Evolutionary conservation across 2,113 vertebrate species (phyloP).

Genomic region (Siniperca knerii): DNA sequence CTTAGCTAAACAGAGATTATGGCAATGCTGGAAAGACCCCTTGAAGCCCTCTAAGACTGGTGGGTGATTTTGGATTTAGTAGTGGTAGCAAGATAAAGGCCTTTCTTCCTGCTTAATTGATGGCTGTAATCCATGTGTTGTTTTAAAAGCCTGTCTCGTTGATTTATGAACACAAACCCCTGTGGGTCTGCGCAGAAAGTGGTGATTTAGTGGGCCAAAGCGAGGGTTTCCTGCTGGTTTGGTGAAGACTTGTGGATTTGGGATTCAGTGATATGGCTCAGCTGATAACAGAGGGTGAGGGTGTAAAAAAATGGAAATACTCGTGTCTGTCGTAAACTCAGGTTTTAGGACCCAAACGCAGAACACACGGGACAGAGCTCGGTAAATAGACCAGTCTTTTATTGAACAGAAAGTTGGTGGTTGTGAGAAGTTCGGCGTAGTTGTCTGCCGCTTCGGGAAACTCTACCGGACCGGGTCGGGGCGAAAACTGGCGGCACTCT

Average conservation of each 20-base stretch:
- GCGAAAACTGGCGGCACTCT: no score
- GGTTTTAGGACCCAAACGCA: no score
- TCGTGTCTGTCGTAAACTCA: no score
- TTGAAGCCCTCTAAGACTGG: constrained; percentile 65
- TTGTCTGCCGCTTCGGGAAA: no score
- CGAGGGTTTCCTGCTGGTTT: constrained; percentile 32
- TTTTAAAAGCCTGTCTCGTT: constrained; percentile 53
- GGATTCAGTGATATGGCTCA: neutral
- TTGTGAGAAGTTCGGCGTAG: no score
- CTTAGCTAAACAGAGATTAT: constrained; percentile 74
- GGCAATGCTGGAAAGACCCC: constrained; percentile 56
- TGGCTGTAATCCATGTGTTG: constrained; percentile 77
- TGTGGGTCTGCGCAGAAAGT: constrained; percentile 27
- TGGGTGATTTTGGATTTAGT: constrained; percentile 77
- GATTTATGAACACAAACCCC: constrained; percentile 52
- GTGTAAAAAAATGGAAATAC: neutral
- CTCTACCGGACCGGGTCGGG: no score
- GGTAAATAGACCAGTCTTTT: no score
- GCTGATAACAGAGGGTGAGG: neutral
- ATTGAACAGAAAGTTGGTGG: no score
- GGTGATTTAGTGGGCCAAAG: constrained; percentile 30
- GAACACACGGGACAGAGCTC: no score
- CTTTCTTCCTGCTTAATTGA: constrained; percentile 75
- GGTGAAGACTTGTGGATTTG: constrained; percentile 19
- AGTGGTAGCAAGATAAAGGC: constrained; percentile 69